Evolutionary conservation across 2,888 invertebrate genomes (phyloP).

Genomic region (Steromphala cineraria): DNA sequence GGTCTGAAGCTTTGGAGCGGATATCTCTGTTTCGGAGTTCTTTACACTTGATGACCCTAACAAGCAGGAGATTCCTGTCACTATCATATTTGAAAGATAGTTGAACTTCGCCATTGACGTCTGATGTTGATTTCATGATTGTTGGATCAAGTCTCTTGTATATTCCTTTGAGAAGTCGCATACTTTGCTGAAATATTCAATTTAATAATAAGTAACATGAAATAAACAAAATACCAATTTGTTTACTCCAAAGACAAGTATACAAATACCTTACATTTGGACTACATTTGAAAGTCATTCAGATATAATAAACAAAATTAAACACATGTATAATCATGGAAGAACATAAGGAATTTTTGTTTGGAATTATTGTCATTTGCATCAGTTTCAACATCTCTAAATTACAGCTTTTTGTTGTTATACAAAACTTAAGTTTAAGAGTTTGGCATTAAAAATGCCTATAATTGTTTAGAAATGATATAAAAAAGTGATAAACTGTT

Average conservation of each 20-base stretch:
- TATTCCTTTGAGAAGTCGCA: conserved; percentile 65
- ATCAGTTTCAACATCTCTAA: background rate
- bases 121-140: conserved; percentile 58
- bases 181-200: conserved; percentile 57
- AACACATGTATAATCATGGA: no score
- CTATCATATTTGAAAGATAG: conserved; percentile 70
- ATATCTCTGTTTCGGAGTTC: conserved; percentile 63
- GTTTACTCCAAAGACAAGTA: no score
- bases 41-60: conserved; percentile 68
- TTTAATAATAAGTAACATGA: background rate
- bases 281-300: no score
- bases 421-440: no score
- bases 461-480: no score
- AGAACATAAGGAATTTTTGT: background rate
- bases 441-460: no score
- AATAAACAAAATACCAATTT: background rate
- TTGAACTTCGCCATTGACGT: conserved; percentile 64
- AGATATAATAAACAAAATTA: no score
- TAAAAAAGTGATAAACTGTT: no score
- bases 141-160: conserved; percentile 70
- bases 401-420: no score
- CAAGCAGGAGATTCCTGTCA: conserved; percentile 58
- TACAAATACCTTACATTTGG: background rate
- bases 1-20: conserved; percentile 64
- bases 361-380: background rate